Conservation (phyloP, 2,113 vertebrate species). For the Otocyon megalotis region DNA sequence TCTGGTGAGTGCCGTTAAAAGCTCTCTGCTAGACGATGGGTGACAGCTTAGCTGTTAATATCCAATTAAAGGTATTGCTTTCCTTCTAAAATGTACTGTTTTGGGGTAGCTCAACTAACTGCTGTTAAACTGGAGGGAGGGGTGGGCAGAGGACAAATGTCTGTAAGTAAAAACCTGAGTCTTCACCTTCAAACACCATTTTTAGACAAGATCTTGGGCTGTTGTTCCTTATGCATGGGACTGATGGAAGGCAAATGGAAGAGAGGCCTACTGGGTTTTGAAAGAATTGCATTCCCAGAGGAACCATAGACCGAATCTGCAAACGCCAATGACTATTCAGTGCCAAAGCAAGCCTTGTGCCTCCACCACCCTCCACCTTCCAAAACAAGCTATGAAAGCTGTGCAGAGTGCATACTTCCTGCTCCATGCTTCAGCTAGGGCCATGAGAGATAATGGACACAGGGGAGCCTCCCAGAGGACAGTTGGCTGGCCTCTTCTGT, state of each 20-base stretch:
- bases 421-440: neutral
- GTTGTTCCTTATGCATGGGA: neutral
- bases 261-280: neutral
- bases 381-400: neutral
- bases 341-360: neutral
- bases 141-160: neutral
- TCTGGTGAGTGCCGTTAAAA: conserved; percentile 25
- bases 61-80: neutral
- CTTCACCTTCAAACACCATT: conserved; percentile 24
- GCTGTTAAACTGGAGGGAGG: neutral
- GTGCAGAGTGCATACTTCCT: fast-evolving
- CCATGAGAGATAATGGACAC: neutral
- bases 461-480: neutral
- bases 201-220: conserved; percentile 29
- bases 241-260: neutral
- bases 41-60: neutral
- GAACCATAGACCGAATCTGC: neutral
- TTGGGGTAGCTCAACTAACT: neutral
- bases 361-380: neutral
- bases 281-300: neutral
- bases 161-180: neutral
- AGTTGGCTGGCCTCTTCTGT: neutral
- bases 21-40: neutral
- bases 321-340: neutral
- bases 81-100: neutral